These are phyloP conservation scores for Stenopsyche tienmushanensis DNA, from an alignment of 1,140 invertebrate species.

Conservation along the genomic window DNA sequence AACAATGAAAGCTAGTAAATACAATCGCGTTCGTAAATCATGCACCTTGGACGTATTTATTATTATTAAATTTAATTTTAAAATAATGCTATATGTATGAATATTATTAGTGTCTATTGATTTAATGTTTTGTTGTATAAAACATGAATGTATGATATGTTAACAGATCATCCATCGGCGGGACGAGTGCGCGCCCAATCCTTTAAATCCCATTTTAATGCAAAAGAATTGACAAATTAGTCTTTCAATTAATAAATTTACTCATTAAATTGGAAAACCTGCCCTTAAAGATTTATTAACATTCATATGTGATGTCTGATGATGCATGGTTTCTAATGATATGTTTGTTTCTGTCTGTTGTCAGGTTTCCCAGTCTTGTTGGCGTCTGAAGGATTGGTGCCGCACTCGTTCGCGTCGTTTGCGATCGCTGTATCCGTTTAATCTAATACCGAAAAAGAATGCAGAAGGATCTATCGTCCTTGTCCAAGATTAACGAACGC, in stretches of 20 bases:
- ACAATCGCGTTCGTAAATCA: too few species aligned
- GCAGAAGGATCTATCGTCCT: conserved; percentile 30
- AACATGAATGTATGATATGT: background rate
- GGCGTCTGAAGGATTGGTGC: conserved; percentile 47
- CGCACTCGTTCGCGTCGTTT: conserved; percentile 41
- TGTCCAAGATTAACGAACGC: conserved; percentile 43
- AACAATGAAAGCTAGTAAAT: too few species aligned
- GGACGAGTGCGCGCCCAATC: conserved; percentile 19
- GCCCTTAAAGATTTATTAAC: conserved; percentile 45
- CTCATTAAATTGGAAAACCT: too few species aligned
- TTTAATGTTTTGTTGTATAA: background rate
- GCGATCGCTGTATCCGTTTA: conserved; percentile 31
- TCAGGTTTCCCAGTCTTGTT: conserved; percentile 58
- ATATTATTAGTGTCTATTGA: background rate
- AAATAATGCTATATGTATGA: too few species aligned
- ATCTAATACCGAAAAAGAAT: conserved; percentile 39
- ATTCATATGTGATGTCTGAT: conserved; percentile 32
- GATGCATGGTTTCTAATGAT: conserved; percentile 40
- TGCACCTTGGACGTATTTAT: too few species aligned
- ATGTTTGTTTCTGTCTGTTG: conserved; percentile 58
- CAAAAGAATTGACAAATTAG: too few species aligned
- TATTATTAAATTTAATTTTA: too few species aligned
- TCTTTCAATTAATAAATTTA: too few species aligned
- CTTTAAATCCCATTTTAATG: conserved; percentile 5
- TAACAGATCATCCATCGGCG: conserved; percentile 17